Conservation (phyloP, 2,113 vertebrate genomes). For the Penelope pileata region DNA sequence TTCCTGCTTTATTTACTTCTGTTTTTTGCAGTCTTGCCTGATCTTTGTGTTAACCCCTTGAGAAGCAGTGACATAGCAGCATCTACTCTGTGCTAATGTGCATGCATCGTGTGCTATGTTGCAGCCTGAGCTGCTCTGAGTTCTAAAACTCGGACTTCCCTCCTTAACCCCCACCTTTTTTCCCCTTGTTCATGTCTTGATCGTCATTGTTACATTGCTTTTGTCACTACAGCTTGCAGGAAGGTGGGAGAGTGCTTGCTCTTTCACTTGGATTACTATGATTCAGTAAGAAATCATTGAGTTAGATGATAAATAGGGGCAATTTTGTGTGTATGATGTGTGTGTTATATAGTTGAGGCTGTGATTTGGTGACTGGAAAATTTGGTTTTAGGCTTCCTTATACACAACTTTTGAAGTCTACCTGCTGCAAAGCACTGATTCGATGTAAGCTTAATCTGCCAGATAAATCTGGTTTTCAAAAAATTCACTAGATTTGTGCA, state of each 20-base stretch:
- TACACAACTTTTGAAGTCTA: background rate
- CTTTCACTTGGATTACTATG: background rate
- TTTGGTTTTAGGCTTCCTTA: background rate
- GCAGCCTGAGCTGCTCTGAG: background rate
- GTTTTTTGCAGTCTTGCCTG: background rate
- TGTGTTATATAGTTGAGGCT: background rate
- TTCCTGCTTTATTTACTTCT: constrained; percentile 43
- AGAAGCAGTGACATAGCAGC: background rate
- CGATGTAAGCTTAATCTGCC: background rate
- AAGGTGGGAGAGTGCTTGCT: background rate
- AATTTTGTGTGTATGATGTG: background rate
- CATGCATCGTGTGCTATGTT: background rate
- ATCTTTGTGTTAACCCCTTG: background rate
- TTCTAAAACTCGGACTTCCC: background rate
- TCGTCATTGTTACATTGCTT: background rate
- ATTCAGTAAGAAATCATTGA: background rate
- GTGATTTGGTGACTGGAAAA: background rate
- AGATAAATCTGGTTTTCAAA: background rate
- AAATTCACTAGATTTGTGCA: background rate
- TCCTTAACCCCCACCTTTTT: background rate
- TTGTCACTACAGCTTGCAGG: background rate
- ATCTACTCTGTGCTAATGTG: background rate
- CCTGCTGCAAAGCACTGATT: background rate
- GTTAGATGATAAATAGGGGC: background rate
- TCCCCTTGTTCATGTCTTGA: background rate